Percentiles rank a stretch among this genome's conserved stretches.
Conservation (phyloP, 2,113 vertebrate genomes). For the Gila orcuttii region DNA sequence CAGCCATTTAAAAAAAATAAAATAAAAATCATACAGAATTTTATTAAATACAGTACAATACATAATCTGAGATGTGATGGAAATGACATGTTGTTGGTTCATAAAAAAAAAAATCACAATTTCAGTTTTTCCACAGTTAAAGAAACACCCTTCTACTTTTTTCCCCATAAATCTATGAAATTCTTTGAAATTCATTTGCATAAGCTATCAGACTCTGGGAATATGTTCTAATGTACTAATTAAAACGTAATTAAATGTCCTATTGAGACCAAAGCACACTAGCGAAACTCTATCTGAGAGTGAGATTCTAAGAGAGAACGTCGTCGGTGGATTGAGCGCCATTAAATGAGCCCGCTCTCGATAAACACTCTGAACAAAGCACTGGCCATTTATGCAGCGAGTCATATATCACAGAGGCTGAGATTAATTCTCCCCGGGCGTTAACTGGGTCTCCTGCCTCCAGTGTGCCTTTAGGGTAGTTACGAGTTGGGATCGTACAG, state of each 20-base stretch:
- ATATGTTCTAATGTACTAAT: slow-evolving; percentile 24
- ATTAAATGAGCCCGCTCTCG: slow-evolving; percentile 24
- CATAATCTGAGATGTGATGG: background rate
- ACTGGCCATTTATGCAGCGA: slow-evolving; percentile 36
- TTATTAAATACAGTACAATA: background rate
- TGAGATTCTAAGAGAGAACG: slow-evolving; percentile 27
- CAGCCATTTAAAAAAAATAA: background rate
- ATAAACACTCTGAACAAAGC: slow-evolving; percentile 35
- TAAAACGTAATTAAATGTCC: slow-evolving; percentile 16
- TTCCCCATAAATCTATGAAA: background rate
- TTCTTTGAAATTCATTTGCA: slow-evolving; percentile 20
- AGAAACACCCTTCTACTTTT: background rate
- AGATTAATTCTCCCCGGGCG: slow-evolving; percentile 14
- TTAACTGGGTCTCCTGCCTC: background rate
- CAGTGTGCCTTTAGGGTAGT: slow-evolving; percentile 35
- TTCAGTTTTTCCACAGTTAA: background rate
- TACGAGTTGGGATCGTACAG: slow-evolving; percentile 21
- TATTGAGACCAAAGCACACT: slow-evolving; percentile 12
- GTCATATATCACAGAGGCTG: slow-evolving; percentile 33
- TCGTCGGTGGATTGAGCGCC: background rate
- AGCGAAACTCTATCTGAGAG: slow-evolving; percentile 1
- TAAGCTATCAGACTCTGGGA: slow-evolving; percentile 22
- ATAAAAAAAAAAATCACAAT: background rate
- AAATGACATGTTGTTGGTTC: background rate
- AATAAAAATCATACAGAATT: background rate